These are phyloP conservation scores for Rhinoderma darwinii DNA, from an alignment of 2,113 vertebrate genomes.

Conservation along the genomic window DNA sequence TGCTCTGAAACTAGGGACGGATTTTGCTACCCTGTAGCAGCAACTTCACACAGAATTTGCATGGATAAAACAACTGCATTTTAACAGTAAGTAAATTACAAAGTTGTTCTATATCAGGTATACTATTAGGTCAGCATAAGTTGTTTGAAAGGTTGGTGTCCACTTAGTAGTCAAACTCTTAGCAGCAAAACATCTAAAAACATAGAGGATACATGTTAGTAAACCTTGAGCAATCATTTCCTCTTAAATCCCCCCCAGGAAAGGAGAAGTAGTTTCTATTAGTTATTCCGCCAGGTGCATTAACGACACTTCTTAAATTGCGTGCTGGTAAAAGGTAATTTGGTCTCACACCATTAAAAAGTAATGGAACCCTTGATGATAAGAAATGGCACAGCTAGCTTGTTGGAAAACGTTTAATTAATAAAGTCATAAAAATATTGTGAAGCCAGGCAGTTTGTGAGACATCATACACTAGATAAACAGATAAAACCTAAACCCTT, in stretches of 20 bases:
- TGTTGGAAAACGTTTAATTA: slow-evolving; percentile 89
- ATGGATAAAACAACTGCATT: too few species aligned
- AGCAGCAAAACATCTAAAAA: too few species aligned
- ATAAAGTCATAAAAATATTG: slow-evolving; percentile 90
- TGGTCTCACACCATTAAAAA: slow-evolving; percentile 88
- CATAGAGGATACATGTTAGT: too few species aligned
- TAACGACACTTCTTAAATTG: slow-evolving; percentile 88
- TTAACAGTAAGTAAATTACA: too few species aligned
- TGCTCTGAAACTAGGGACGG: too few species aligned
- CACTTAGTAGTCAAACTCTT: neutral
- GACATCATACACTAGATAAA: slow-evolving; percentile 83
- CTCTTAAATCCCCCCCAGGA: slow-evolving; percentile 78
- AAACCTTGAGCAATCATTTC: slow-evolving; percentile 72
- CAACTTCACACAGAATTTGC: too few species aligned
- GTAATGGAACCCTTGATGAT: slow-evolving; percentile 89
- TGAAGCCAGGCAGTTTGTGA: slow-evolving; percentile 84
- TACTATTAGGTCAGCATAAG: too few species aligned
- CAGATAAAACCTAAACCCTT: slow-evolving; percentile 70
- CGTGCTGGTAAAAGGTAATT: slow-evolving; percentile 84
- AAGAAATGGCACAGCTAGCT: slow-evolving; percentile 85
- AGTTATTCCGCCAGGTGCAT: slow-evolving; percentile 86
- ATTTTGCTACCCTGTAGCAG: too few species aligned
- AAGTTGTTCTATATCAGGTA: too few species aligned
- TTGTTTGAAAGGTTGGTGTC: too few species aligned
- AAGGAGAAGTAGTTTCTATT: slow-evolving; percentile 84